These are phyloP conservation scores for Xenopus borealis DNA, from an alignment of 2,113 vertebrate genomes.

Conservation along the genomic window DNA sequence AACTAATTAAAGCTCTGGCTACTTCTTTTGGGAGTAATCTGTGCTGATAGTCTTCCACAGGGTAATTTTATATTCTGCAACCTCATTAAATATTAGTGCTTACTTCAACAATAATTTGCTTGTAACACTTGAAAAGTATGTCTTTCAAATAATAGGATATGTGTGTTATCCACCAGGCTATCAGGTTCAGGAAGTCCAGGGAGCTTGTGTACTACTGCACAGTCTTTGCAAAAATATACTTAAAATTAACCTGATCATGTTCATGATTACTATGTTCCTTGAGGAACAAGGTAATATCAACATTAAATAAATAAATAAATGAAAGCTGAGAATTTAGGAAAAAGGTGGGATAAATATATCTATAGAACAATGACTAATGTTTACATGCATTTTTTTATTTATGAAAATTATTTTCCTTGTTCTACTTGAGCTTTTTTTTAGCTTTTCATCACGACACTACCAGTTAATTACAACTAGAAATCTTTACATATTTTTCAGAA, in stretches of 20 bases:
- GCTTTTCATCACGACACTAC: too few relatives aligned
- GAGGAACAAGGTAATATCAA: slow-evolving; percentile 8
- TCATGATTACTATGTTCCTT: background rate
- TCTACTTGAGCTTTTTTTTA: too few relatives aligned
- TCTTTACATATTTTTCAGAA: too few relatives aligned
- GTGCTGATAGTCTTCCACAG: slow-evolving; percentile 24
- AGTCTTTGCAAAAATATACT: background rate
- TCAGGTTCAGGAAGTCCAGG: background rate
- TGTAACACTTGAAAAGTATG: slow-evolving; percentile 27
- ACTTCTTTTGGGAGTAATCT: slow-evolving; percentile 45
- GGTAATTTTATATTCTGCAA: slow-evolving; percentile 40
- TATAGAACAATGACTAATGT: too few relatives aligned
- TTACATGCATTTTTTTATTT: too few relatives aligned
- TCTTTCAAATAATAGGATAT: slow-evolving; percentile 29
- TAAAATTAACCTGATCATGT: background rate
- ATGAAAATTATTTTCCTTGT: too few relatives aligned
- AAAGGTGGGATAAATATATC: too few relatives aligned
- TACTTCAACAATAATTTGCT: slow-evolving; percentile 42
- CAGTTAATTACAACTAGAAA: too few relatives aligned
- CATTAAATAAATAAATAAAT: too few relatives aligned
- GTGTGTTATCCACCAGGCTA: background rate
- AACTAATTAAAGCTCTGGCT: slow-evolving; percentile 47
- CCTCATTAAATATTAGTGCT: slow-evolving; percentile 46
- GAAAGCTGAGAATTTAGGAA: too few relatives aligned
- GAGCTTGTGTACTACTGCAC: background rate